Evolutionary conservation across 2,888 invertebrate genomes (phyloP).

Genomic region (Timema podura): DNA sequence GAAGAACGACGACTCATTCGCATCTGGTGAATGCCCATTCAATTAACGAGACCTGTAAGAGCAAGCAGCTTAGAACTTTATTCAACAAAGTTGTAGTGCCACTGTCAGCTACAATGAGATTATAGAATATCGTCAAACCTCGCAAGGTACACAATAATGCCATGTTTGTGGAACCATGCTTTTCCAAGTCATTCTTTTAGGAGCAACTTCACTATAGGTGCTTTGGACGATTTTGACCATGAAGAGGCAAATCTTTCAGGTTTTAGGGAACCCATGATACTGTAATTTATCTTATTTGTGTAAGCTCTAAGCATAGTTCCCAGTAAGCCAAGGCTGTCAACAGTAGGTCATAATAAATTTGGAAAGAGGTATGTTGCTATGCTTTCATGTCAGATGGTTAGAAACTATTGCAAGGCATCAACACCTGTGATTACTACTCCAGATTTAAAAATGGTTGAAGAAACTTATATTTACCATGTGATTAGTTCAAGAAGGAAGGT

Average conservation of each 20-base stretch:
- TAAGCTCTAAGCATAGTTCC: not conserved
- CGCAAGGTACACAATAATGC: not conserved
- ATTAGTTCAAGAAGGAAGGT: not conserved
- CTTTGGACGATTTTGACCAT: conserved; percentile 1
- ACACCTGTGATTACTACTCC: not conserved
- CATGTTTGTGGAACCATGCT: not conserved
- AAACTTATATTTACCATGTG: not conserved
- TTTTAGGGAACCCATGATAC: not conserved
- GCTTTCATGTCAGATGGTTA: conserved; percentile 2
- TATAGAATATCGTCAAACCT: not conserved
- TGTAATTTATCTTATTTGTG: not conserved
- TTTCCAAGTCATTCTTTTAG: not conserved
- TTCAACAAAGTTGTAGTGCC: not conserved
- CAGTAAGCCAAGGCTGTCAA: not conserved
- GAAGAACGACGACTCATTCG: not conserved
- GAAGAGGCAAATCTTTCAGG: conserved; percentile 3
- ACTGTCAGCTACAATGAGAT: not conserved
- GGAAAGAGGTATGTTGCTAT: not conserved
- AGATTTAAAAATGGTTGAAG: not conserved
- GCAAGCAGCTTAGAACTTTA: not conserved
- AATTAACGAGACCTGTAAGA: conserved; percentile 9
- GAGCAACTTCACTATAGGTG: conserved; percentile 4
- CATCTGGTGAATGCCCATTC: not conserved
- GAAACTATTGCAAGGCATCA: not conserved
- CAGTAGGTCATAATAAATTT: not conserved